Evolutionary conservation across 2,113 vertebrate genomes (phyloP).

Genomic region (Mormyrus lacerda): DNA sequence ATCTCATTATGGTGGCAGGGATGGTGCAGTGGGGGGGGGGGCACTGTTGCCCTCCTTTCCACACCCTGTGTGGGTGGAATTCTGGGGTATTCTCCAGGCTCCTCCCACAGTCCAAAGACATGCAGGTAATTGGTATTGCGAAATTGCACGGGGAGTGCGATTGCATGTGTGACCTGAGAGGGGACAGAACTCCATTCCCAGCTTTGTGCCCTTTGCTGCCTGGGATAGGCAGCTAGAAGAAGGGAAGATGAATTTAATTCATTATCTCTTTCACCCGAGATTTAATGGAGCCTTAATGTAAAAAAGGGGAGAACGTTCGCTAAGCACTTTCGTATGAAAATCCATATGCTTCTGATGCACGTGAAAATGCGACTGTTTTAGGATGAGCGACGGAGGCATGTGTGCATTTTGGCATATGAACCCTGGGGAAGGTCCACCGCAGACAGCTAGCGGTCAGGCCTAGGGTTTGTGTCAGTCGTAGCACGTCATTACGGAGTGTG

Average conservation of each 20-base stretch:
- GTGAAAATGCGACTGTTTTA: not conserved
- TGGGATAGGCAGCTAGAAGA: not conserved
- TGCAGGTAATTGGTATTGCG: not conserved
- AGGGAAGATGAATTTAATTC: not conserved
- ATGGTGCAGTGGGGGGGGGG: too few relatives aligned
- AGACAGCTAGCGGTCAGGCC: not conserved
- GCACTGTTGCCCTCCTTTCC: not conserved
- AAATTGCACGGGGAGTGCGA: not conserved
- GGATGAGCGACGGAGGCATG: not conserved
- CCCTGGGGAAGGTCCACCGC: not conserved
- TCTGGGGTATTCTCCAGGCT: not conserved
- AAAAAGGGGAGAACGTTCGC: not conserved
- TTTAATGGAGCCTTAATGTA: slow-evolving; percentile 14
- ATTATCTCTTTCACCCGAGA: not conserved
- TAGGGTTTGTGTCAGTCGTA: not conserved
- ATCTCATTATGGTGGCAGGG: not conserved
- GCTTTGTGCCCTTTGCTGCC: not conserved
- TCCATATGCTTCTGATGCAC: not conserved
- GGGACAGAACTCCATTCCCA: not conserved
- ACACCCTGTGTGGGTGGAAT: not conserved
- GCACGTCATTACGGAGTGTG: not conserved
- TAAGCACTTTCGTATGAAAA: slow-evolving; percentile 16
- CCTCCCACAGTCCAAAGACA: not conserved
- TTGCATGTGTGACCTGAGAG: not conserved
- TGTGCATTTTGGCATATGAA: not conserved